Evolutionary conservation across 2,888 invertebrate genomes (phyloP), one percentile per base, ranked within the genome.

Genomic region (Tridacna crocea): DNA sequence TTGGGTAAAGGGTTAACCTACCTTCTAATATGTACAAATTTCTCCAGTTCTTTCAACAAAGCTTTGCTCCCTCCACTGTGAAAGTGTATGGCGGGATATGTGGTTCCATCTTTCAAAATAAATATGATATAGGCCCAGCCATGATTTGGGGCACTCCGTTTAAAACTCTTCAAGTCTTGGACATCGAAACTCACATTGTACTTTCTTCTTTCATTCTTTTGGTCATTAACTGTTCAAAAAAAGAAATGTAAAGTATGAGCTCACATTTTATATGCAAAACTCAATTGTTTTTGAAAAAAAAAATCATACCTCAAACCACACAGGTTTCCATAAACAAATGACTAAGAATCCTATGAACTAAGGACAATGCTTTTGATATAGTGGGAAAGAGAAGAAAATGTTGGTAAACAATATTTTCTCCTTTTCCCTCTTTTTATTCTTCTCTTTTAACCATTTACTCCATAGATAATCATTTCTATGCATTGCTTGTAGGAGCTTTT

Each of bases 41-140:
- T 93, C 80, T 95, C 95, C 70, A 96, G 89, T 74, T 94, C 94
- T 80, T 93, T 93, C 78, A 95, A 95, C 91, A 98, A 96, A 77
- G 96, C 96, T 90, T 97, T 97, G 0, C 97, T 97, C 90, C 98
- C 98, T 0, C 97, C 97, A 88, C 97, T 96, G 93, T 97, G 97
- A 95, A 98, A 98, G 93, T 97, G 97, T 92, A 98, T 97, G 10
- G 97, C 96, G 84, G 97, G 96, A 89, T 97, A 96, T 92, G 96
- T 96, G 0, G 97, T 96, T 72, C 96, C 96, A 94, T 96, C 96
- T 86, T 96, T 96, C 87, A 96, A 96, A 88, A 96, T 96, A 87
- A 98, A 96, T 63, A 94, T 93, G 19, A 94, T 88, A 83, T 92
- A 93, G 0, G 93, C 92, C 93, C 93, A 92, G 75, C 92, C 92